Evolutionary conservation across 1,140 invertebrate species (phyloP), one percentile per base, ranked within the genome.

Genomic region (Apolygus lucorum): DNA sequence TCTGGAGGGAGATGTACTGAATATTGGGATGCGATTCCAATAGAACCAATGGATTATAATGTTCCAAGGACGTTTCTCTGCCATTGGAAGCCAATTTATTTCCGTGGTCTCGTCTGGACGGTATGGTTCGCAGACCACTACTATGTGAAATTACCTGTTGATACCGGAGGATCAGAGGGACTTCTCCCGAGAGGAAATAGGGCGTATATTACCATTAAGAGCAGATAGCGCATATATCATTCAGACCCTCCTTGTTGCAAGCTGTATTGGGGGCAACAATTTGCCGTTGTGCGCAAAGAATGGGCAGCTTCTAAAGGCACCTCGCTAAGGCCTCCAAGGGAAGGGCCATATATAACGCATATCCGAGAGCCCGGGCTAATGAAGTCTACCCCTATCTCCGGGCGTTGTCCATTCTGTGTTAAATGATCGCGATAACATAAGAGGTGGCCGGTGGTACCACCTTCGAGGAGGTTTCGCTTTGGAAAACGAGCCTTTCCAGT

Each of bases 361-460:
- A 59, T 59, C 54, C 54, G 11, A 4, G 4, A 21, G n/a, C n/a
- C 54, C 11, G 54, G 22, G 54, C 54, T 59, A 59, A 59, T 59
- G 54, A 59, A 59, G 54, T 59, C 54, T 59, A 59, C 54, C 54
- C 54, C 54, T 59, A 59, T 59, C 54, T 59, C 22, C 54, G 22
- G 22, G 54, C 13, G 13, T 59, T 59, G 54, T 59, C 54, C 54
- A 59, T 59, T 59, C 54, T 59, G 54, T 59, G 54, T 59, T 59
- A 59, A 59, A 59, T 59, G 54, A 59, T 59, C 54, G 54, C 54
- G 54, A 59, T 59, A 59, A 59, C 54, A 59, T 22, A 59, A 59
- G 8, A 22, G 54, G 54, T 11, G 54, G 22, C 11, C 54, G 54
- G 54, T 59, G 11, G 54, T 22, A 59, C 54, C 54, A 59, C 54